Conservation (phyloP, 2,888 invertebrate species). For the Diaphora mendica region DNA sequence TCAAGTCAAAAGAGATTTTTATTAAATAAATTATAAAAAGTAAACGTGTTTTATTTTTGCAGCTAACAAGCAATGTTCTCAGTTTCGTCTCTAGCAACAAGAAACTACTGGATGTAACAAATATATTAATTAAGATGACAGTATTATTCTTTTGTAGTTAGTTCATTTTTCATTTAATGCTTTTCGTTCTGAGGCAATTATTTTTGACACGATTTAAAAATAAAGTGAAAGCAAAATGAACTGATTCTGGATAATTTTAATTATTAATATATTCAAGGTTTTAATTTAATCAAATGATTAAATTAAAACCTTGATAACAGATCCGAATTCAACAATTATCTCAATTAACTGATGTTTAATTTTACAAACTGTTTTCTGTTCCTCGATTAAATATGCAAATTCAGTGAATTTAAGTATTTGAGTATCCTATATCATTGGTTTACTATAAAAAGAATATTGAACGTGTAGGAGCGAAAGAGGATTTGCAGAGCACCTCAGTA, state of each 20-base stretch:
- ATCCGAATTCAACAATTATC: too few relatives aligned
- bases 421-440: not conserved
- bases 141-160: not conserved
- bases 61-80: not conserved
- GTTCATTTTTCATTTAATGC: not conserved
- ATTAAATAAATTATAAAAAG: conserved; percentile 80
- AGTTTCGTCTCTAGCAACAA: not conserved
- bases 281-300: not conserved
- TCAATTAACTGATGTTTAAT: too few relatives aligned
- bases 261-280: too few relatives aligned
- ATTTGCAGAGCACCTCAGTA: conserved; percentile 1
- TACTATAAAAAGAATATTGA: not conserved
- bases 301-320: not conserved
- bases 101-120: not conserved
- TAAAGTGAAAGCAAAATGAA: not conserved
- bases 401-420: not conserved
- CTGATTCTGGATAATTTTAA: not conserved
- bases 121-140: not conserved
- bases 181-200: not conserved
- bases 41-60: conserved; percentile 49
- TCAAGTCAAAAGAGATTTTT: conserved; percentile 86
- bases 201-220: not conserved
- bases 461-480: not conserved
- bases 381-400: not conserved
- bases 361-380: too few relatives aligned